phyloP scores from a whole-genome alignment of 2,797 vertebrate genomes.

The Eleutherodactylus coqui region DNA sequence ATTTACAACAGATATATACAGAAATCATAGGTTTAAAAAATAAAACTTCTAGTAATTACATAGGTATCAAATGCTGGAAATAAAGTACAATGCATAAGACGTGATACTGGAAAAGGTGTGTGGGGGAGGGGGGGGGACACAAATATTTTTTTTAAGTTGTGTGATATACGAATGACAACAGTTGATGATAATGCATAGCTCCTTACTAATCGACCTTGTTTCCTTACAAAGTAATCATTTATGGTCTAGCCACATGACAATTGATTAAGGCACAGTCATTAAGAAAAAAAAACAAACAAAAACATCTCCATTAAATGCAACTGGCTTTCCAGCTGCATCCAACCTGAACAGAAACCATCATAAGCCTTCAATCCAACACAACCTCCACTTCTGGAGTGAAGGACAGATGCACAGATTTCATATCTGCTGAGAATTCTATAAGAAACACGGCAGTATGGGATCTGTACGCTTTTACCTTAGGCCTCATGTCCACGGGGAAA shows the following conservation, averaged over 20 bases:
- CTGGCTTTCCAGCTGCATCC: background rate
- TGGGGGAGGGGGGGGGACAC: too few relatives aligned
- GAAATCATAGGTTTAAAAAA: background rate
- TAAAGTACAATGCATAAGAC: background rate
- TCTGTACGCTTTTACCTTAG: background rate
- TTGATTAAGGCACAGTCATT: conserved; percentile 51
- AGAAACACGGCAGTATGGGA: conserved; percentile 15
- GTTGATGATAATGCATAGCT: conserved; percentile 22
- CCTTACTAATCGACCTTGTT: background rate
- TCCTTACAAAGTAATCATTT: conserved; percentile 9
- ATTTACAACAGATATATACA: conserved; percentile 27
- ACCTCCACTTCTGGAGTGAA: conserved; percentile 12
- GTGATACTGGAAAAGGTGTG: too few relatives aligned
- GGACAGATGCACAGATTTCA: conserved; percentile 7
- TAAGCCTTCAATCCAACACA: background rate
- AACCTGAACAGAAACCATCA: too few relatives aligned
- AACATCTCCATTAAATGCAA: conserved; percentile 1
- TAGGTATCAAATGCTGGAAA: background rate
- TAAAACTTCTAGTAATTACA: conserved; percentile 1
- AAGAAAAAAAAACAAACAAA: background rate
- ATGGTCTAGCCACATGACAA: conserved; percentile 10
- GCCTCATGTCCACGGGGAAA: too few relatives aligned
- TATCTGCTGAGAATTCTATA: conserved; percentile 8
- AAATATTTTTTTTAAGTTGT: background rate
- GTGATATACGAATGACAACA: background rate